These are phyloP conservation scores for Hemithea aestivaria DNA, from an alignment of 2,888 invertebrate genomes.

Conservation along the genomic window DNA sequence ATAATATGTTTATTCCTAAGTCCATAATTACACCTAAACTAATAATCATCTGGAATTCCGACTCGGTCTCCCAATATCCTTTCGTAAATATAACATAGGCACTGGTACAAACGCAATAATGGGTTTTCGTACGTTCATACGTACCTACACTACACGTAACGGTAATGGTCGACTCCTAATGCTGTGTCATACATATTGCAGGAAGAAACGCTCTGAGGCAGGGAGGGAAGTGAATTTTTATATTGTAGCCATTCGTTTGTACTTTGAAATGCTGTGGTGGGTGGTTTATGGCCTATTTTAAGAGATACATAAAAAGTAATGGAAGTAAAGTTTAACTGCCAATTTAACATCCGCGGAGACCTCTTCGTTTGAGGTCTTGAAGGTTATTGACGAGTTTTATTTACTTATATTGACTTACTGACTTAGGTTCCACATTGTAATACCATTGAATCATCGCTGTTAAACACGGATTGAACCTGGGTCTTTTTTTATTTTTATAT, in stretches of 20 bases:
- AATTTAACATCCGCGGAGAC: slow-evolving; percentile 11
- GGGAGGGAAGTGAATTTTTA: slow-evolving; percentile 34
- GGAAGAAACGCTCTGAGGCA: slow-evolving; percentile 30
- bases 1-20: no score
- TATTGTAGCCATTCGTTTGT: slow-evolving; percentile 24
- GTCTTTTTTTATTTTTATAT: no score
- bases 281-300: slow-evolving; percentile 16
- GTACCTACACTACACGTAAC: slow-evolving; percentile 33
- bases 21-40: no score
- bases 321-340: slow-evolving; percentile 16
- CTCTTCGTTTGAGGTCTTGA: slow-evolving; percentile 2
- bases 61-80: slow-evolving; percentile 12
- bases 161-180: slow-evolving; percentile 37
- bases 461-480: no score
- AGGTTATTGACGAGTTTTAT: background rate
- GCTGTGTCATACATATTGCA: slow-evolving; percentile 37
- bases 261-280: slow-evolving; percentile 16
- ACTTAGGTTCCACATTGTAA: no score
- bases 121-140: slow-evolving; percentile 18
- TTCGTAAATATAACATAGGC: slow-evolving; percentile 30
- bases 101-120: slow-evolving; percentile 35
- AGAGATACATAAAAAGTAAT: slow-evolving; percentile 16
- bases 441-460: background rate
- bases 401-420: no score
- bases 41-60: slow-evolving; percentile 14